Conservation (phyloP, 2,113 vertebrate species). For the Trichechus manatus region DNA sequence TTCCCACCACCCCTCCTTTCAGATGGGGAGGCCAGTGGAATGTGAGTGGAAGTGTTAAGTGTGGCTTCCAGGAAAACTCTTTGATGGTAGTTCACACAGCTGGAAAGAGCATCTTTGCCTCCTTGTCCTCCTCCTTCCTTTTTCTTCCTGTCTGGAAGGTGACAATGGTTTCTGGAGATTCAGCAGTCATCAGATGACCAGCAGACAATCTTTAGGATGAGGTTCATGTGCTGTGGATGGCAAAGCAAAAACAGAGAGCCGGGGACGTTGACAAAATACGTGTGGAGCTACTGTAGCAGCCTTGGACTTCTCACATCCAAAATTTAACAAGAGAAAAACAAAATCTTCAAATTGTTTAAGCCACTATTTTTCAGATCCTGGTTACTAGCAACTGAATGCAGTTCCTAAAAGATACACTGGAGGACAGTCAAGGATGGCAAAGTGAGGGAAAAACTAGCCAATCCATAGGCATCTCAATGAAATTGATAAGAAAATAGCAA, state of each 20-base stretch:
- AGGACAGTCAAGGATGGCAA: conserved; percentile 60
- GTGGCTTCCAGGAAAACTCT: not conserved
- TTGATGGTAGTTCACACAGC: not conserved
- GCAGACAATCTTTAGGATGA: not conserved
- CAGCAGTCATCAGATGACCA: not conserved
- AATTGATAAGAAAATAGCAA: not conserved
- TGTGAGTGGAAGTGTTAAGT: too few species aligned
- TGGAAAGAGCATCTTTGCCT: not conserved
- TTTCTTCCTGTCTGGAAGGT: not conserved
- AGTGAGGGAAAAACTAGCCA: not conserved
- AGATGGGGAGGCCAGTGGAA: too few species aligned
- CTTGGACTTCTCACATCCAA: not conserved
- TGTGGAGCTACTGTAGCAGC: not conserved
- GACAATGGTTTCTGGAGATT: not conserved
- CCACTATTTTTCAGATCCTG: not conserved
- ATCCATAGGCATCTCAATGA: not conserved
- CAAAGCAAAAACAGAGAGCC: not conserved
- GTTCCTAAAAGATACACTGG: conserved; percentile 53
- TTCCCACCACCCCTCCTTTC: not conserved
- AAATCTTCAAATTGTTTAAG: not conserved
- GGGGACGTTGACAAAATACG: not conserved
- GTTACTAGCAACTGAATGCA: not conserved
- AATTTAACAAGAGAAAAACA: not conserved
- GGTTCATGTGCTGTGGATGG: not conserved
- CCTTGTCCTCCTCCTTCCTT: not conserved